Percentiles rank a stretch among this genome's conserved stretches.
phyloP scores from a whole-genome alignment of 1,140 invertebrate species.

The Drosophila lini region DNA sequence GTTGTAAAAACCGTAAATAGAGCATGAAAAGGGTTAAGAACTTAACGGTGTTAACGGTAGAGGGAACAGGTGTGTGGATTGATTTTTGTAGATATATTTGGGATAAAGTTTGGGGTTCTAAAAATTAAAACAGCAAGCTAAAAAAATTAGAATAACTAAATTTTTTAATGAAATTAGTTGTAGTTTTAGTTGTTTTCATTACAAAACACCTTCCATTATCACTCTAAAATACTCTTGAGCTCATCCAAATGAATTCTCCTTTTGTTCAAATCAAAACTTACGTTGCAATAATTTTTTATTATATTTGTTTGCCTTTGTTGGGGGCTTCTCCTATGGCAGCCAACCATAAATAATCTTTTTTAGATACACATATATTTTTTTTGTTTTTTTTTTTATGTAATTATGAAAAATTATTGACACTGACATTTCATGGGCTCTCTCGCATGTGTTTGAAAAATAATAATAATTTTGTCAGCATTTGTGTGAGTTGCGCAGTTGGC shows the following conservation, averaged over 20 bases:
- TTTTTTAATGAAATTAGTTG: too few relatives aligned
- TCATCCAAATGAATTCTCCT: constrained; percentile 40
- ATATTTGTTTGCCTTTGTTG: constrained; percentile 76
- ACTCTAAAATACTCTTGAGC: constrained; percentile 81
- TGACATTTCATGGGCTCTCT: constrained; percentile 42
- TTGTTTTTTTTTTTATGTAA: constrained; percentile 29
- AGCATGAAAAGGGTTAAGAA: constrained; percentile 53
- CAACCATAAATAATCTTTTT: constrained; percentile 26
- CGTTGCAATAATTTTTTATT: constrained; percentile 79
- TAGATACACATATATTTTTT: constrained; percentile 7
- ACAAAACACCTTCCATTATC: constrained; percentile 44
- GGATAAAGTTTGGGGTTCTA: not conserved
- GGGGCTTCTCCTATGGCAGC: constrained; percentile 47
- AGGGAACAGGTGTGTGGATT: constrained; percentile 39
- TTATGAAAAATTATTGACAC: constrained; percentile 46
- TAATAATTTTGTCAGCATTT: constrained; percentile 50
- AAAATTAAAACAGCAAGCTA: not conserved
- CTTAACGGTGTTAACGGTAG: constrained; percentile 38
- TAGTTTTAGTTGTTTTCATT: constrained; percentile 2
- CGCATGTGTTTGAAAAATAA: constrained; percentile 22
- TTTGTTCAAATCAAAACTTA: constrained; percentile 54
- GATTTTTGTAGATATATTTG: constrained; percentile 23
- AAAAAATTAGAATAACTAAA: too few relatives aligned
- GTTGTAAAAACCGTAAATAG: constrained; percentile 48
- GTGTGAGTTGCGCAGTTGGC: constrained; percentile 35